These are phyloP conservation scores for Thamnophis sirtalis DNA, from an alignment of 2,113 vertebrate species.

Conservation along the genomic window DNA sequence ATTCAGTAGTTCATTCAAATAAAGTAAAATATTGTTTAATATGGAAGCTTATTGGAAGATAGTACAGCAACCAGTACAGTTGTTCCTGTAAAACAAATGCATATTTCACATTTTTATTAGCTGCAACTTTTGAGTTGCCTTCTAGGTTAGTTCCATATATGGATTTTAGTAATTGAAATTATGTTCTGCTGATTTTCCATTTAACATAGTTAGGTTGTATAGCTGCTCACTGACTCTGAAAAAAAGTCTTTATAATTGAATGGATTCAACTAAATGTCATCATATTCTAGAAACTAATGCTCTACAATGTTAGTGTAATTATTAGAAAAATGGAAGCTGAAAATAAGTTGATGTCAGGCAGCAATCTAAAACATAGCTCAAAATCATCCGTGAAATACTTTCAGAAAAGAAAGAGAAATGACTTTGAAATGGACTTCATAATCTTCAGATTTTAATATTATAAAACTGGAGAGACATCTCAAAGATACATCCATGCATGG, in stretches of 20 bases:
- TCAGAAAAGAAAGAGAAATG: neutral
- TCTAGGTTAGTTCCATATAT: neutral
- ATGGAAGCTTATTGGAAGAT: neutral
- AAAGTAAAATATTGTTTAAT: neutral
- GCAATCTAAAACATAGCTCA: neutral
- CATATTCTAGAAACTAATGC: neutral
- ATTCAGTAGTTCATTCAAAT: neutral
- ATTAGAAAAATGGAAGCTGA: neutral
- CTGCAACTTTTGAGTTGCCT: neutral
- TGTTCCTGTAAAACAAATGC: neutral
- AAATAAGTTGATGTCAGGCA: neutral
- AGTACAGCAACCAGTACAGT: neutral
- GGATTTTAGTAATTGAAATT: neutral
- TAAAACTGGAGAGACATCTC: neutral
- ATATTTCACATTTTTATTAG: neutral
- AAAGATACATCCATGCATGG: neutral
- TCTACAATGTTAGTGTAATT: neutral
- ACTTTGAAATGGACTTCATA: neutral
- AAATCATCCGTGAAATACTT: neutral
- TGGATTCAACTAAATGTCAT: neutral
- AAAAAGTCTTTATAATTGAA: neutral
- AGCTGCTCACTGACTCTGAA: neutral
- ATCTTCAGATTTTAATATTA: neutral
- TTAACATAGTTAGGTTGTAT: neutral
- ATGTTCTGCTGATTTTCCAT: neutral